Evolutionary conservation across 1,140 invertebrate genomes (phyloP).

Genomic region (Orius insidiosus): DNA sequence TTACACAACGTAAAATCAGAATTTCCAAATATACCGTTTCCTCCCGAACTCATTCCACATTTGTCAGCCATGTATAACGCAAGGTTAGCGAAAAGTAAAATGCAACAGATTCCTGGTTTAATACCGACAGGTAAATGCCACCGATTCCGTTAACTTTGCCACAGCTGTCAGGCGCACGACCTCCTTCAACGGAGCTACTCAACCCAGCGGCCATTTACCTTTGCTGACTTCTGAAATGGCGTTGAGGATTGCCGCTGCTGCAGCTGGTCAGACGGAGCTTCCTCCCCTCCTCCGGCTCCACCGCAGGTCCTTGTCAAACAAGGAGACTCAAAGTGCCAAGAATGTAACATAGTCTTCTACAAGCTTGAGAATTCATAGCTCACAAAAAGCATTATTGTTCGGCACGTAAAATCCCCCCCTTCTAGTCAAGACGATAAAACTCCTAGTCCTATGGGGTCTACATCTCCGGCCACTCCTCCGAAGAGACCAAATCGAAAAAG

Average conservation of each 20-base stretch:
- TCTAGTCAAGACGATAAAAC: conserved; percentile 27
- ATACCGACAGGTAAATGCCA: conserved; percentile 11
- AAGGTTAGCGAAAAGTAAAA: conserved; percentile 13
- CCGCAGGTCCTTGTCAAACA: conserved; percentile 62
- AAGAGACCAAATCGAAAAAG: conserved; percentile 15
- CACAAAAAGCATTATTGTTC: conserved; percentile 93
- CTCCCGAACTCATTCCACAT: conserved; percentile 20
- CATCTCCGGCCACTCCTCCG: conserved; percentile 15
- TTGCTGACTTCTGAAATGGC: conserved; percentile 23
- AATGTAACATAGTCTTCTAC: conserved; percentile 94
- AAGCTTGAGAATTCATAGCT: conserved; percentile 81
- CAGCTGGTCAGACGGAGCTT: conserved; percentile 25
- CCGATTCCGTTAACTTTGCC: conserved; percentile 19
- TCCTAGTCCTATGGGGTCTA: conserved; percentile 15
- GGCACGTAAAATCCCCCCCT: conserved; percentile 30
- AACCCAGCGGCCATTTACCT: conserved; percentile 18
- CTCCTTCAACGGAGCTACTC: conserved; percentile 13
- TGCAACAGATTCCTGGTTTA: conserved; percentile 10
- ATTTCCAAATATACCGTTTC: conserved; percentile 15
- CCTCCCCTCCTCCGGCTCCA: conserved; percentile 24
- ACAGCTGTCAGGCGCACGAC: conserved; percentile 11
- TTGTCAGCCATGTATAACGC: conserved; percentile 13
- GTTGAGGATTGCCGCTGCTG: conserved; percentile 23
- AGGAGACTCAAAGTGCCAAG: conserved; percentile 76
- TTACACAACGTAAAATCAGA: conserved; percentile 15